Conservation (phyloP, 2,113 vertebrate species). For the Pluvianellus socialis region DNA sequence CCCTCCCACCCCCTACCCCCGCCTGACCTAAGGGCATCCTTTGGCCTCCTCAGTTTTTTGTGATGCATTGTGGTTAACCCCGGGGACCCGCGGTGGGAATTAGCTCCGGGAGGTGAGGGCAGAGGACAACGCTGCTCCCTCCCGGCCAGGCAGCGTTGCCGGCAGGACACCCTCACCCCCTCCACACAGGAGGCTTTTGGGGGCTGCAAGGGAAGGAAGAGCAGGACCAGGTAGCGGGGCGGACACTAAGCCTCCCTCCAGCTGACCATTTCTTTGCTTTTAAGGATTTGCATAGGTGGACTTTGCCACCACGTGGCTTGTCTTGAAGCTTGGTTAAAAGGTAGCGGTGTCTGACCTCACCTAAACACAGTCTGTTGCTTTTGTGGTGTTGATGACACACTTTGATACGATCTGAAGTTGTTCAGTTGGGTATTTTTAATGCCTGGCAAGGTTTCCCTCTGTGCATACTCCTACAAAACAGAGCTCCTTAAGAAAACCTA, state of each 20-base stretch:
- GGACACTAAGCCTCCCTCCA: neutral
- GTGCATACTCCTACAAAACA: fast-evolving
- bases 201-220: neutral
- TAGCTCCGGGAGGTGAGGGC: neutral
- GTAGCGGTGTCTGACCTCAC: neutral
- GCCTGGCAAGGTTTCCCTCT: neutral
- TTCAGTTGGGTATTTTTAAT: neutral
- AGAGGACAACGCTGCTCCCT: neutral
- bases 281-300: neutral
- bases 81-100: neutral
- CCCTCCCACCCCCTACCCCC: too few relatives aligned
- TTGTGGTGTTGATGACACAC: neutral
- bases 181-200: fast-evolving
- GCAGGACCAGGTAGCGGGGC: neutral
- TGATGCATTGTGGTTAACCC: fast-evolving
- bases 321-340: neutral
- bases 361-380: neutral
- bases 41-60: neutral
- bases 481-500: neutral
- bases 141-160: fast-evolving
- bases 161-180: neutral
- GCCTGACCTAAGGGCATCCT: neutral
- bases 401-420: neutral
- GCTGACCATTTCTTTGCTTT: neutral
- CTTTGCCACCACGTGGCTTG: neutral